These are phyloP conservation scores for Gulo gulo DNA, from an alignment of 2,113 vertebrate species.

Conservation along the genomic window DNA sequence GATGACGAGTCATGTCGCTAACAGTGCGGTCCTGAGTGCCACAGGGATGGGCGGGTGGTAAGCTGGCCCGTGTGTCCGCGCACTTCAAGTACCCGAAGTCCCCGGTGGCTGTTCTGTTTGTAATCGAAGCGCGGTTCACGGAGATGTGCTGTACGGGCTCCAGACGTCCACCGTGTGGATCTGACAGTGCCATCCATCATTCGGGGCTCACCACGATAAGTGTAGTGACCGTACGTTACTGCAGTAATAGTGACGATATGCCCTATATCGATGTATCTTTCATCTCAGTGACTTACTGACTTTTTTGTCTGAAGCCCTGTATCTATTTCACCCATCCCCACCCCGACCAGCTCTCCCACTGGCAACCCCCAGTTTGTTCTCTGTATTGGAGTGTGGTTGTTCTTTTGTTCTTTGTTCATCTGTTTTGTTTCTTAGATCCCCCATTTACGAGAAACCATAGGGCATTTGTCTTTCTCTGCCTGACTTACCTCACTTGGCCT, in stretches of 20 bases:
- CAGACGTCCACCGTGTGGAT: not conserved
- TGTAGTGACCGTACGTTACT: not conserved
- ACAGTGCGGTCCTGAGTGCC: not conserved
- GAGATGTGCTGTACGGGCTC: not conserved
- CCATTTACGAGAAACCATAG: not conserved
- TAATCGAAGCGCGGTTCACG: not conserved
- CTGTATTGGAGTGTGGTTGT: not conserved
- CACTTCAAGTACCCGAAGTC: not conserved
- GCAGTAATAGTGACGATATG: not conserved
- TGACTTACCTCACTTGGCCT: not conserved
- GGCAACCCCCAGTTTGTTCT: not conserved
- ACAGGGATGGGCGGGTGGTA: not conserved
- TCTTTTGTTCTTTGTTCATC: not conserved
- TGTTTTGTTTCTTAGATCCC: not conserved
- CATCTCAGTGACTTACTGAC: not conserved
- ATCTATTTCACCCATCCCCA: not conserved
- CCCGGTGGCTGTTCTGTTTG: not conserved
- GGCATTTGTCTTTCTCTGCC: not conserved
- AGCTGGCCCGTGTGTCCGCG: not conserved
- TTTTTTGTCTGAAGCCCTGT: not conserved
- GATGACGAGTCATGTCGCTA: not conserved
- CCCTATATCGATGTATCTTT: not conserved
- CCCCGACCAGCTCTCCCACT: not conserved
- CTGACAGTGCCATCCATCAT: fast-evolving
- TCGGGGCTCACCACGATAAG: not conserved